Evolutionary conservation across 2,113 vertebrate species (phyloP).

Genomic region (Suricata suricatta): DNA sequence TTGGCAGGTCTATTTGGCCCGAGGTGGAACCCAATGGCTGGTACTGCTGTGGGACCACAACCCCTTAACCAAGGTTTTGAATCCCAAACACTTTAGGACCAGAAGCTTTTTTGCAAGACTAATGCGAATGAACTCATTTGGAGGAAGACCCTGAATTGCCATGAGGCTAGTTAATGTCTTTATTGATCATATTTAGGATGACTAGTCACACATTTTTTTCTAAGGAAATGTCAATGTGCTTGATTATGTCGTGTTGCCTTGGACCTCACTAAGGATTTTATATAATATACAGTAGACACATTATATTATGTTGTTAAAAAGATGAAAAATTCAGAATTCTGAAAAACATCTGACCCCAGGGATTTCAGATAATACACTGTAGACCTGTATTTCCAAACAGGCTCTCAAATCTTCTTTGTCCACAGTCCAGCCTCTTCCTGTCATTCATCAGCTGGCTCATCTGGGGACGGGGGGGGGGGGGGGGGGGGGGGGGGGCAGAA

Average conservation of each 20-base stretch:
- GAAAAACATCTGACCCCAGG: neutral
- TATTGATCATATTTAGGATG: neutral
- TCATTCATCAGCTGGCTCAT: neutral
- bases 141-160: slow-evolving; percentile 9
- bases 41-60: neutral
- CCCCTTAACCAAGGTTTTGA: neutral
- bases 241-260: neutral
- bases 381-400: neutral
- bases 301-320: neutral
- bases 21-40: neutral
- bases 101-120: neutral
- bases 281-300: neutral
- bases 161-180: neutral
- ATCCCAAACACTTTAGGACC: neutral
- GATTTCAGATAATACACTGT: neutral
- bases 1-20: neutral
- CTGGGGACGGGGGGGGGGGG: too few species aligned
- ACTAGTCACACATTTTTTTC: slow-evolving; percentile 41
- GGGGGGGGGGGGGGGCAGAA: too few species aligned
- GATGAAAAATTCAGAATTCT: slow-evolving; percentile 32
- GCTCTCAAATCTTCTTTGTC: neutral
- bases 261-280: neutral
- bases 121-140: neutral
- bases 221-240: neutral
- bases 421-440: neutral